Percentiles rank a stretch among this genome's conserved stretches.
Conservation (phyloP, 2,113 vertebrate species). For the Narcine bancroftii region DNA sequence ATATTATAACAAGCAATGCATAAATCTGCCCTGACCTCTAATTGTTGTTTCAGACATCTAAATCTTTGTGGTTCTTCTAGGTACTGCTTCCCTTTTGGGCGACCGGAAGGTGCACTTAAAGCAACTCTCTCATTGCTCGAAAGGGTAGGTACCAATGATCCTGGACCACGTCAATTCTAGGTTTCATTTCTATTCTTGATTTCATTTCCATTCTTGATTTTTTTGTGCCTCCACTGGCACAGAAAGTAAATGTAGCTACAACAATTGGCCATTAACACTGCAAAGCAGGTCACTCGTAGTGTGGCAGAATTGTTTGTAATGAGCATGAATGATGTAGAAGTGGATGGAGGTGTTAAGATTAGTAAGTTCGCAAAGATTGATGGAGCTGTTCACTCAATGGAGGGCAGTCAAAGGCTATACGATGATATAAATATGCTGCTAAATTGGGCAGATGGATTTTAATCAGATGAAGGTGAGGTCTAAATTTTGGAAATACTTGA, state of each 20-base stretch:
- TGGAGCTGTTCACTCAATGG: too few species aligned
- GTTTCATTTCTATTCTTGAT: neutral
- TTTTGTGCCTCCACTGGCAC: neutral
- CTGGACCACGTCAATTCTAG: neutral
- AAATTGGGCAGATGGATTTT: too few species aligned
- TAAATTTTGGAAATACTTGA: too few species aligned
- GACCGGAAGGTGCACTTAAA: constrained; percentile 95
- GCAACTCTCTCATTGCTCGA: constrained; percentile 92
- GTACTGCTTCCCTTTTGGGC: constrained; percentile 96
- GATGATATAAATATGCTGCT: too few species aligned
- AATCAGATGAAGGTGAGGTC: too few species aligned
- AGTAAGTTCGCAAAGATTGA: too few species aligned
- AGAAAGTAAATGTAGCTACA: neutral
- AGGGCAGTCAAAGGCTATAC: too few species aligned
- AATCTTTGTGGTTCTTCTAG: constrained; percentile 54
- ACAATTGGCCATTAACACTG: neutral
- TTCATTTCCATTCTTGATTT: neutral
- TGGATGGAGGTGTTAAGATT: too few species aligned
- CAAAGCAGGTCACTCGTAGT: neutral
- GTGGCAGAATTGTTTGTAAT: too few species aligned
- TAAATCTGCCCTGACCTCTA: neutral
- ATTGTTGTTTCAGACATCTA: neutral
- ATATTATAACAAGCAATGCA: neutral
- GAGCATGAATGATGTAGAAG: too few species aligned
- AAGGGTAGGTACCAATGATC: constrained; percentile 64